Evolutionary conservation across 2,888 invertebrate genomes (phyloP), one percentile per base, ranked within the genome.

Genomic region (Cetonia aurata): DNA sequence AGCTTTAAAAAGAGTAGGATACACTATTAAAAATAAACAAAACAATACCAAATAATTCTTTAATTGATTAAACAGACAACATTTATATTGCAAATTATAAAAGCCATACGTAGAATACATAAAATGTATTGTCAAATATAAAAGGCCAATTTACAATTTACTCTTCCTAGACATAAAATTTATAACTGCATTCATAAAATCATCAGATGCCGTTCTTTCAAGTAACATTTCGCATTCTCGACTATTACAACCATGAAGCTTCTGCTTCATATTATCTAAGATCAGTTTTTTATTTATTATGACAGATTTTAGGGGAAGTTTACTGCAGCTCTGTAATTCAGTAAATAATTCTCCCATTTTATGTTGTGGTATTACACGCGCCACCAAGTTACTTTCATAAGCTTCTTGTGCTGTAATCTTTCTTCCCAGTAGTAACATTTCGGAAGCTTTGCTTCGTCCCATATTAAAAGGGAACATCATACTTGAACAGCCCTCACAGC

Each of bases 401-500:
- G 98, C 98, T 85, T 98, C 96, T 67, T 86, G 79, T 0, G 96
- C 95, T 25, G 89, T 88, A 81, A 98, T 86, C 85, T 92, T 94
- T 77, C 93, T 88, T 78, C 92, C 93, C 75, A 96, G 90, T 67
- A 82, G 75, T 25, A 85, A 65, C 72, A 82, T 74, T 76, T 84
- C 83, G 1, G 79, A 79, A 81, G 91, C 93, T 87, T 93, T 95
- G 71, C 92, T 90, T 67, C 88, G 87, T 6, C 98, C 98, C 86
- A 99, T 89, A 65, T 96, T 86, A 78, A 86, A 86, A 0, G 98
- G 96, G 82, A 97, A 96, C 67, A 91, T 91, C 77, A 91, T 93
- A 19, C 95, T 91, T 2, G 98, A 96, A 80, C 96, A 95, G 9
- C 93, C 98, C 87, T 99, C 98, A 13, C 96, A 92, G 42, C 92